These are phyloP conservation scores for Gallinago jamesoni DNA, from an alignment of 2,113 vertebrate genomes.

Conservation along the genomic window DNA sequence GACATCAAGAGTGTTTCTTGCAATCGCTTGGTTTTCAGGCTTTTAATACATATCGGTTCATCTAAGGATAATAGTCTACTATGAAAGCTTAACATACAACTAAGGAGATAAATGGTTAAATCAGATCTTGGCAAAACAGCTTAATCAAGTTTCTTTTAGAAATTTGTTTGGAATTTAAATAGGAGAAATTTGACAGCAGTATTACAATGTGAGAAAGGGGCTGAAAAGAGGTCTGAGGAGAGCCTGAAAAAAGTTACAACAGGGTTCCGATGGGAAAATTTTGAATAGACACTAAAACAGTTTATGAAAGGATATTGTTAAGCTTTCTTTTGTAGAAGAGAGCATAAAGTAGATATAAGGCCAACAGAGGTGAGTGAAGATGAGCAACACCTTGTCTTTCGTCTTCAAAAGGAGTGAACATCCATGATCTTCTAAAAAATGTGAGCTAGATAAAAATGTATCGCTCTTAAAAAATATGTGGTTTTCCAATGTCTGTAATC, in stretches of 20 bases:
- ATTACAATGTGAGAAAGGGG: neutral
- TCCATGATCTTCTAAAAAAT: neutral
- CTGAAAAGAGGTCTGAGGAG: neutral
- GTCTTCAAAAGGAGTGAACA: neutral
- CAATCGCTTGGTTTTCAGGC: neutral
- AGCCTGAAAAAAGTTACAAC: neutral
- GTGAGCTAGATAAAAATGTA: neutral
- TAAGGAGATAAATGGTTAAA: neutral
- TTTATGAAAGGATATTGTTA: neutral
- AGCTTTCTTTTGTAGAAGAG: neutral
- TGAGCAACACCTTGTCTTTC: neutral
- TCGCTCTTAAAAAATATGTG: neutral
- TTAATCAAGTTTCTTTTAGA: neutral
- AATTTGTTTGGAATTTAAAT: neutral
- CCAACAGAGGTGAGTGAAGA: neutral
- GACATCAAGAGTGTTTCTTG: neutral
- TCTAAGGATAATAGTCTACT: neutral
- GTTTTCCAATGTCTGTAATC: neutral
- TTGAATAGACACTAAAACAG: neutral
- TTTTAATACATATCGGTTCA: neutral
- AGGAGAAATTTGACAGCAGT: neutral
- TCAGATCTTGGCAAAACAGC: neutral
- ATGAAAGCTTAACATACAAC: neutral
- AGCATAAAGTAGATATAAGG: neutral
- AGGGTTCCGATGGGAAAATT: neutral